Evolutionary conservation across 2,797 vertebrate species (phyloP).

Genomic region (Cynodonichthys magdalenae): DNA sequence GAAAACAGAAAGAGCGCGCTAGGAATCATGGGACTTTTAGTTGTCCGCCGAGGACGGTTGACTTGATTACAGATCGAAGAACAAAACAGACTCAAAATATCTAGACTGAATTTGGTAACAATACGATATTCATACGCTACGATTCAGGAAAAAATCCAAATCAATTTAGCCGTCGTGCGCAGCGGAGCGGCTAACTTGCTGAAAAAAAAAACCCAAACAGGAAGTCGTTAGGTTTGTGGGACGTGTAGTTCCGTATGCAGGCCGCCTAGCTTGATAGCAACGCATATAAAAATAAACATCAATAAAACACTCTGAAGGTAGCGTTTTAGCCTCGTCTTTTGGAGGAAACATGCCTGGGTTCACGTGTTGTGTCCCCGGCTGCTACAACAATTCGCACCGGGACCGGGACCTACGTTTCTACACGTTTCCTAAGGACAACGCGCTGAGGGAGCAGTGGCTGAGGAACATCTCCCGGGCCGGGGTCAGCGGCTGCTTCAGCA

Average conservation of each 20-base stretch:
- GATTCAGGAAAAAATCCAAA: background rate
- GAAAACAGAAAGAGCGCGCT: constrained; percentile 25
- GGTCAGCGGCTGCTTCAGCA: constrained; percentile 97
- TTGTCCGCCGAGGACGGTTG: constrained; percentile 46
- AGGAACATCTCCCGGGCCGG: constrained; percentile 97
- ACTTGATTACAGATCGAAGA: constrained; percentile 45
- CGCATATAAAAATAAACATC: constrained; percentile 79
- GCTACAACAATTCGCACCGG: constrained; percentile 97
- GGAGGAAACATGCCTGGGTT: constrained; percentile 90
- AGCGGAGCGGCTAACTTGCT: constrained; percentile 30
- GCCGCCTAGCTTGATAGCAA: constrained; percentile 76
- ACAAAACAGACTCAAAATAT: constrained; percentile 33
- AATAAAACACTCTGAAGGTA: constrained; percentile 65
- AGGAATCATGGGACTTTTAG: constrained; percentile 70
- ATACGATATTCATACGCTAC: background rate
- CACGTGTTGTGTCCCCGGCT: constrained; percentile 98
- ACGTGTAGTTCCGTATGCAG: constrained; percentile 87
- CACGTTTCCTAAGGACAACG: constrained; percentile 94
- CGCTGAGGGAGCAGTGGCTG: constrained; percentile 93
- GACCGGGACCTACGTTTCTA: constrained; percentile 95
- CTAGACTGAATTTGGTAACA: background rate
- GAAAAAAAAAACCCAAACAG: constrained; percentile 75
- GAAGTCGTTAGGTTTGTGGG: constrained; percentile 86
- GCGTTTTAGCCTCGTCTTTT: background rate
- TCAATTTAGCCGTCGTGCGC: constrained; percentile 8